Percentiles rank a stretch among this genome's conserved stretches.
phyloP scores from a whole-genome alignment of 2,888 invertebrate species.

The Drosophila kanekoi region DNA sequence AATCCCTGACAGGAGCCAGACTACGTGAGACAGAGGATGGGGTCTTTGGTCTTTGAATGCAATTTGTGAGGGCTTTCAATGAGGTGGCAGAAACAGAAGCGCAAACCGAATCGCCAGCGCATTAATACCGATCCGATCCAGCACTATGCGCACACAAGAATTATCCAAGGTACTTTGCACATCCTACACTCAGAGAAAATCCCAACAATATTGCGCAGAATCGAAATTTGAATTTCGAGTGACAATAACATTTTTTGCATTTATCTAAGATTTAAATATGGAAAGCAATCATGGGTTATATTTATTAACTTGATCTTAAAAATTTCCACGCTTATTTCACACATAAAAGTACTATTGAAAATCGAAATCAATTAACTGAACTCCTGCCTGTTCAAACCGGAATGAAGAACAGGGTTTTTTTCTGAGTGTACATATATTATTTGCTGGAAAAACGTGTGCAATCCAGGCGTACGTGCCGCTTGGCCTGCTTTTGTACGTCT shows the following conservation, averaged over 20 bases:
- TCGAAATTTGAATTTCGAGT: not conserved
- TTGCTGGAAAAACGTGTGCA: conserved; percentile 13
- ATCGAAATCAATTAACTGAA: not conserved
- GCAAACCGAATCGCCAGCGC: conserved; percentile 26
- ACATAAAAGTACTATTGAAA: no score
- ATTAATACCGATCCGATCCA: conserved; percentile 34
- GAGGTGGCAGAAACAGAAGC: conserved; percentile 62
- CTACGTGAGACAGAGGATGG: conserved; percentile 4
- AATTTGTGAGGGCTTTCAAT: conserved; percentile 64
- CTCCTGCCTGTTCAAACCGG: not conserved
- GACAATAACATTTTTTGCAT: not conserved
- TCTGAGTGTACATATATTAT: conserved; percentile 18
- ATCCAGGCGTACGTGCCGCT: conserved; percentile 32
- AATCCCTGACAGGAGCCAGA: conserved; percentile 4
- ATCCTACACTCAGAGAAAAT: conserved; percentile 10
- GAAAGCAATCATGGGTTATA: no score
- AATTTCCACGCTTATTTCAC: no score
- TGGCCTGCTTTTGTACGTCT: not conserved
- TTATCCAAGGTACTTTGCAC: conserved; percentile 7
- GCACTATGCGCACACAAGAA: conserved; percentile 22
- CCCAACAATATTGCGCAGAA: no score
- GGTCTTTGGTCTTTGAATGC: conserved; percentile 37
- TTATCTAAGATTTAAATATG: no score
- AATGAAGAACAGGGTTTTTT: not conserved
- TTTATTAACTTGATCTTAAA: no score